phyloP scores from a whole-genome alignment of 1,140 invertebrate species.

The Aporrectodea caliginosa region DNA sequence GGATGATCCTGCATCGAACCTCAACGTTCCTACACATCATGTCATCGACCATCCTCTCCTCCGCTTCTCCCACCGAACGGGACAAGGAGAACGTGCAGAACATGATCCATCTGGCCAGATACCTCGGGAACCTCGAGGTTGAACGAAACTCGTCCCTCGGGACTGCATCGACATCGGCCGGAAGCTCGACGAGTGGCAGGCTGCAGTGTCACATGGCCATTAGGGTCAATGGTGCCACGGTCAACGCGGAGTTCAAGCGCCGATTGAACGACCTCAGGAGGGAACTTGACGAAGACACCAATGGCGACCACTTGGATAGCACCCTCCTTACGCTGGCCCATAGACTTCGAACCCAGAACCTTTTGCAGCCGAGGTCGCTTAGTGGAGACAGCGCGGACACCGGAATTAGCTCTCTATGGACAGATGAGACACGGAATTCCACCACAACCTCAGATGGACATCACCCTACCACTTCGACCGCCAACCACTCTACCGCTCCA shows the following conservation, averaged over 20 bases:
- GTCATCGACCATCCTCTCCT: not conserved
- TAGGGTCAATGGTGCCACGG: not conserved
- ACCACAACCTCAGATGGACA: no score
- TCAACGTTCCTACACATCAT: conserved; percentile 20
- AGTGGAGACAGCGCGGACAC: not conserved
- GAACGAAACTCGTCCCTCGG: not conserved
- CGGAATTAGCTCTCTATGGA: not conserved
- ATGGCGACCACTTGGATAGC: not conserved
- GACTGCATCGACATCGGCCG: not conserved
- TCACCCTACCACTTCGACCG: no score
- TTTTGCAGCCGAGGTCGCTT: not conserved
- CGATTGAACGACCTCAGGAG: not conserved
- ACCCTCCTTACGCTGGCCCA: not conserved
- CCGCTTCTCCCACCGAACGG: not conserved
- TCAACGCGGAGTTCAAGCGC: not conserved
- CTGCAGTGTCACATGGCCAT: not conserved
- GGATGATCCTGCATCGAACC: conserved; percentile 45
- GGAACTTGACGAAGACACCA: not conserved
- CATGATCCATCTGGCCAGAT: not conserved
- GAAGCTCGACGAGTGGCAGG: not conserved
- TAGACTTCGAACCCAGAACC: not conserved
- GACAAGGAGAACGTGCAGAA: not conserved
- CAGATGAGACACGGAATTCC: no score
- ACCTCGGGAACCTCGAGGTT: not conserved
- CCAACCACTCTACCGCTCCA: no score